Evolutionary conservation across 2,888 invertebrate genomes (phyloP), one percentile per base, ranked within the genome.

Genomic region (Apoda limacodes): DNA sequence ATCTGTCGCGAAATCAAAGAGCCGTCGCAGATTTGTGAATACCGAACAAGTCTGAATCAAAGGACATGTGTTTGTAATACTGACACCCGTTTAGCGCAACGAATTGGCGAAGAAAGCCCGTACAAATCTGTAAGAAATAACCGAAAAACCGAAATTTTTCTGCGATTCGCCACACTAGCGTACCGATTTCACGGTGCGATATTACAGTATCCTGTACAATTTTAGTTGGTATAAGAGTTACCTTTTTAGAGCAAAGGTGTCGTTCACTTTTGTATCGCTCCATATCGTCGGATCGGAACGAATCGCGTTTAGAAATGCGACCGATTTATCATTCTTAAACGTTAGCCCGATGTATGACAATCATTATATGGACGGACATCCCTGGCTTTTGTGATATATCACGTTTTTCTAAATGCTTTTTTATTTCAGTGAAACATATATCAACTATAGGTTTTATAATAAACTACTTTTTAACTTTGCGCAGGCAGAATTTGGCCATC

Each of bases 61-160:
- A 66, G 50, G 59, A 51, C 76, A 75, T 75, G 67, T 78, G 80
- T 78, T 76, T 74, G 76, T 70, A 66, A 72, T 69, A 40, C 74
- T 74, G 68, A 78, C 76, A 74, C 66, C 75, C 76, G 76, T 80
- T 63, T 62, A 67, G 67, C 78, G 70, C 41, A 46, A 54, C 78
- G 58, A 81, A 82, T 82, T 56, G 48, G 42, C 61, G 80, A 74
- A 81, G 82, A 82, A 82, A 82, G 74, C 62, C 80, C 78, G 76
- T 81, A 69, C 69, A 80, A 82, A 82, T 81, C 71, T 65, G 54
- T 69, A 76, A 81, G 82, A 81, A 81, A 80, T 74, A 75, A 81
- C 78, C 82, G 81, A 80, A 74, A 80, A 82, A 82, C 82, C 81
- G 71, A 72, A 74, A 81, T 78, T 76, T 80, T 81, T 76, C 78